These are phyloP conservation scores for Ochotona princeps DNA, from an alignment of 2,113 vertebrate genomes.

Conservation along the genomic window DNA sequence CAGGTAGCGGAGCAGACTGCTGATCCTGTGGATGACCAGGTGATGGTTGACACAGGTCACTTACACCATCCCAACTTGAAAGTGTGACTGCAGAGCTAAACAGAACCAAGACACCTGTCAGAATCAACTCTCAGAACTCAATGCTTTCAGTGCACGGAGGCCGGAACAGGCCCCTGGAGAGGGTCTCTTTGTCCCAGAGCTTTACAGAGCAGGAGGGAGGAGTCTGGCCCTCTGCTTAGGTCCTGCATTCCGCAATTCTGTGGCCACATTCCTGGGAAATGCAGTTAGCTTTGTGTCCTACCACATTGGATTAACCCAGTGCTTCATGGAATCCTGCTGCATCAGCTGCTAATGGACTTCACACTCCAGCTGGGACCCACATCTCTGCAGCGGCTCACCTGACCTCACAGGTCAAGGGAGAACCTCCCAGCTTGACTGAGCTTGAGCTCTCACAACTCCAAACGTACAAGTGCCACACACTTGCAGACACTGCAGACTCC, in stretches of 20 bases:
- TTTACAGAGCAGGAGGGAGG: neutral
- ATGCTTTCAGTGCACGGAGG: neutral
- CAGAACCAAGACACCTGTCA: neutral
- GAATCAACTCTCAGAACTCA: neutral
- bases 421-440: neutral
- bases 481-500: neutral
- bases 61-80: neutral
- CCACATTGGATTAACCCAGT: neutral
- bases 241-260: neutral
- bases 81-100: neutral
- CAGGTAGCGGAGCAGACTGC: neutral
- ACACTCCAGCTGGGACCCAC: neutral
- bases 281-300: neutral
- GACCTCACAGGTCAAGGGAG: neutral
- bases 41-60: neutral
- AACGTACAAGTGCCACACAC: neutral
- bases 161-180: neutral
- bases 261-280: neutral
- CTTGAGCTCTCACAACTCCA: neutral
- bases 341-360: neutral
- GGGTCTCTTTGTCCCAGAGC: neutral
- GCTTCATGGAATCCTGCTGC: neutral
- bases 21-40: neutral
- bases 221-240: neutral
- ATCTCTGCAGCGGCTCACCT: neutral